phyloP scores from a whole-genome alignment of 2,888 invertebrate genomes.

The Hartigia nigra region DNA sequence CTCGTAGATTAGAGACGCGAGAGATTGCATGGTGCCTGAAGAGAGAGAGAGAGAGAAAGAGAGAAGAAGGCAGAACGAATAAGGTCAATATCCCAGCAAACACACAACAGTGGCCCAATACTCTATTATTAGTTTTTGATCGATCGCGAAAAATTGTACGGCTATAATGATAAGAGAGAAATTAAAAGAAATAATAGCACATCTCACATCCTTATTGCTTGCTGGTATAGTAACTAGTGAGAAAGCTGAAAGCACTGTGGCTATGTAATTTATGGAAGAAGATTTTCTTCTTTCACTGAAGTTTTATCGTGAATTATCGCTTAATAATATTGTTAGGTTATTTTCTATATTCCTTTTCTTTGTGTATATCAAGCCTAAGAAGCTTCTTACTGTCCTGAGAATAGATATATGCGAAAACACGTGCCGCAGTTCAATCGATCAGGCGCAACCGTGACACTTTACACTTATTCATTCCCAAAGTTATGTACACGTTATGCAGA shows the following conservation, averaged over 20 bases:
- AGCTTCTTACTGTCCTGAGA: background rate
- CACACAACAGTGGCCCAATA: too few species aligned
- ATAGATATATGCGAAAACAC: background rate
- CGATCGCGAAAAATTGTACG: background rate
- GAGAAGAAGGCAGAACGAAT: background rate
- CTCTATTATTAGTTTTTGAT: too few species aligned
- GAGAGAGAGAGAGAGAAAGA: slow-evolving; percentile 7
- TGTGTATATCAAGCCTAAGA: background rate
- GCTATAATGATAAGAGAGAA: background rate
- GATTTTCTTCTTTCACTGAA: background rate
- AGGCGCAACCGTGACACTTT: background rate
- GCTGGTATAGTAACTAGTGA: background rate
- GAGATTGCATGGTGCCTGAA: slow-evolving; percentile 13
- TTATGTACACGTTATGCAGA: background rate
- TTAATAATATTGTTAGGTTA: background rate
- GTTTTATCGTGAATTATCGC: background rate
- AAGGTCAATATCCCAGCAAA: too few species aligned
- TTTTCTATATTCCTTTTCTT: background rate
- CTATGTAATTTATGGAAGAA: background rate
- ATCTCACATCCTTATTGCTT: background rate
- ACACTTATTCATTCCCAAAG: background rate
- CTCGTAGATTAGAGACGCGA: slow-evolving; percentile 16
- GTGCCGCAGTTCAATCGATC: background rate
- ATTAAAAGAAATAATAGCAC: background rate
- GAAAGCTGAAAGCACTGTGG: background rate